phyloP scores from a whole-genome alignment of 2,888 invertebrate species.

The Luperina nickerlii region DNA sequence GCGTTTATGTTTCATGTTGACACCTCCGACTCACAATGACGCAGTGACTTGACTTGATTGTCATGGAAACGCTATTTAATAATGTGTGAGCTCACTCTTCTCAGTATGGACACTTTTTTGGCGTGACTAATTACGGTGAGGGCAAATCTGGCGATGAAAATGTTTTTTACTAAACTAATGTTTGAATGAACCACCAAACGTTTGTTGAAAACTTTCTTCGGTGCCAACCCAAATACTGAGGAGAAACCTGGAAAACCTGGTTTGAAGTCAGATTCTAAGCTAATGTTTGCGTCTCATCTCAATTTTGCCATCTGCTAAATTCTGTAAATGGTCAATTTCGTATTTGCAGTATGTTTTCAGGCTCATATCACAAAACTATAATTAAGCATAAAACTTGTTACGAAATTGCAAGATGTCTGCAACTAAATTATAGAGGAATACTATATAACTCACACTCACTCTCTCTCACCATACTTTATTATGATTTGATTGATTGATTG shows the following conservation, averaged over 20 bases:
- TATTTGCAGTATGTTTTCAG: neutral
- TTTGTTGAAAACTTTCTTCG: constrained; percentile 39
- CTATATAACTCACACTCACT: too few relatives aligned
- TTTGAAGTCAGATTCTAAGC: constrained; percentile 30
- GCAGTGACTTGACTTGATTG: neutral
- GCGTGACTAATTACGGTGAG: neutral
- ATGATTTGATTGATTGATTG: too few relatives aligned
- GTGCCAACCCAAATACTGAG: constrained; percentile 20
- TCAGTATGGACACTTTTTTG: neutral
- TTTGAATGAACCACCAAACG: constrained; percentile 15
- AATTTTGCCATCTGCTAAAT: neutral
- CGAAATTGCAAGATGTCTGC: neutral
- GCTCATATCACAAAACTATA: neutral
- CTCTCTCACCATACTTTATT: too few relatives aligned
- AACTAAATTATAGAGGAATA: neutral
- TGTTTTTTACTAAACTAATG: constrained; percentile 14
- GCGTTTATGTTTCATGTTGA: neutral
- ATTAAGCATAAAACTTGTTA: neutral
- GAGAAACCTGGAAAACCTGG: too few relatives aligned
- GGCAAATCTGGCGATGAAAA: neutral
- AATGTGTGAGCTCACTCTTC: neutral
- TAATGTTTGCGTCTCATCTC: constrained; percentile 12
- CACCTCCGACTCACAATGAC: neutral
- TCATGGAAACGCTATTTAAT: neutral
- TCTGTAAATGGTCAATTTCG: neutral